Base-by-base conservation (phyloP, 2,888 invertebrate genomes). In the Drosophila quinaria region DNA sequence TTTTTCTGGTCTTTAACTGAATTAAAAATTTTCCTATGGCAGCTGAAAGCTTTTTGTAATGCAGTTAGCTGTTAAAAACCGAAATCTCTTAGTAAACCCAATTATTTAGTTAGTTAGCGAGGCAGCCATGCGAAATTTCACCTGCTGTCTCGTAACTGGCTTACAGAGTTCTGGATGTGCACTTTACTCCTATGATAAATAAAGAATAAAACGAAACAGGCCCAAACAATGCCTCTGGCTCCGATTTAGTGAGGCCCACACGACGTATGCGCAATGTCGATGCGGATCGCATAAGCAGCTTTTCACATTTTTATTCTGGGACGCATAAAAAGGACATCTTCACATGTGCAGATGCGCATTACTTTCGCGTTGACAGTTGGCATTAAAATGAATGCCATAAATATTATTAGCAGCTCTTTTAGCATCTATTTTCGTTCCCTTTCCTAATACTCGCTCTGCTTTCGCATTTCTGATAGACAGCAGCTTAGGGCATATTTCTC, bases 381-480 rank as follows among this genome's bases (percentile, higher is more conserved):
- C 81, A 87, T 89, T 87, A 80, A 74, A 84, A 77, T 77, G 81
- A 81, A 71, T 63, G 54, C 71, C 84, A 87, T 85, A 89, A 85
- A 86, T 86, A 86, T 81, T 87, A 87, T 84, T 87, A 82, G 80
- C 77, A 74, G 69, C 68, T 69, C 61, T 49, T 59, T 65, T 29
- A 35, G 55, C 67, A 19, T 59, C 56, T 70, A 61, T 47, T 61
- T 59, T 29, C 25, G 22, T 17, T 2, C 22, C 3, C 19, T 25
- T 13, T 13, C 35, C 15, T 5, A 29, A n/a, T 5, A 15, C 13
- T 25, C 1, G 10, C 11, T 2, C 29, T 22, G 19, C 41, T 49
- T 8, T 35, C 29, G n/a, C n/a, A 33, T 39, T 33, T 33, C 31
- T 72, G 79, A 56, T 60, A 58, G 76, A 74, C 77, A 77, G 42